Evolutionary conservation across 2,888 invertebrate genomes (phyloP).

Genomic region (Iphiclides podalirius): DNA sequence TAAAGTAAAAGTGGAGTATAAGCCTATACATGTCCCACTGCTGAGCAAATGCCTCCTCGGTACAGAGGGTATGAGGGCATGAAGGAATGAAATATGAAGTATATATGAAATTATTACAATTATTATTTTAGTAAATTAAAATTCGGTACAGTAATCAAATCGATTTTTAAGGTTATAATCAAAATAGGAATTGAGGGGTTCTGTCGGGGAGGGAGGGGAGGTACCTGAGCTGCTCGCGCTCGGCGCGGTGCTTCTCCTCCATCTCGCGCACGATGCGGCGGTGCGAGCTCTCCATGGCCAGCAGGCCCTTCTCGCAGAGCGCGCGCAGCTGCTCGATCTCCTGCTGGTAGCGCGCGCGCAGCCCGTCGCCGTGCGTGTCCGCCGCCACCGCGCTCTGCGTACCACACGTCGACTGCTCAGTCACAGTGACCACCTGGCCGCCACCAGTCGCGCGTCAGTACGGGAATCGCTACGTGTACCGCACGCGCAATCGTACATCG

Average conservation of each 20-base stretch:
- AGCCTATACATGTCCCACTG: no score
- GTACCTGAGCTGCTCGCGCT: constrained; percentile 86
- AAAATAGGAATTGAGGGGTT: no score
- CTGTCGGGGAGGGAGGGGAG: no score
- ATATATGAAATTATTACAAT: no score
- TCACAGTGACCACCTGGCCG: background rate
- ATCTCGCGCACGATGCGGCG: constrained; percentile 91
- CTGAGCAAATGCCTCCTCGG: no score
- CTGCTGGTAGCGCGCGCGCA: constrained; percentile 87
- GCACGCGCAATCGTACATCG: background rate
- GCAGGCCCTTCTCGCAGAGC: constrained; percentile 93
- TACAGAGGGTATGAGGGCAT: no score
- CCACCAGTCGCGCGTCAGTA: background rate
- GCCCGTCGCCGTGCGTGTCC: constrained; percentile 82
- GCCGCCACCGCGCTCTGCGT: constrained; percentile 78
- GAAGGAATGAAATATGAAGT: no score
- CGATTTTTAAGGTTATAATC: no score
- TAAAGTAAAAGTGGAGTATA: no score
- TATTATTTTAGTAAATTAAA: no score
- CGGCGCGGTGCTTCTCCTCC: constrained; percentile 93
- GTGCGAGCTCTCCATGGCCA: constrained; percentile 95
- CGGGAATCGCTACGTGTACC: background rate
- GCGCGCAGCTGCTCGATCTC: constrained; percentile 93
- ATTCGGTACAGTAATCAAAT: no score
- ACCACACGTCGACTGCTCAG: background rate